These are phyloP conservation scores for Acanthis flammea DNA, from an alignment of 2,797 vertebrate species.

Conservation along the genomic window DNA sequence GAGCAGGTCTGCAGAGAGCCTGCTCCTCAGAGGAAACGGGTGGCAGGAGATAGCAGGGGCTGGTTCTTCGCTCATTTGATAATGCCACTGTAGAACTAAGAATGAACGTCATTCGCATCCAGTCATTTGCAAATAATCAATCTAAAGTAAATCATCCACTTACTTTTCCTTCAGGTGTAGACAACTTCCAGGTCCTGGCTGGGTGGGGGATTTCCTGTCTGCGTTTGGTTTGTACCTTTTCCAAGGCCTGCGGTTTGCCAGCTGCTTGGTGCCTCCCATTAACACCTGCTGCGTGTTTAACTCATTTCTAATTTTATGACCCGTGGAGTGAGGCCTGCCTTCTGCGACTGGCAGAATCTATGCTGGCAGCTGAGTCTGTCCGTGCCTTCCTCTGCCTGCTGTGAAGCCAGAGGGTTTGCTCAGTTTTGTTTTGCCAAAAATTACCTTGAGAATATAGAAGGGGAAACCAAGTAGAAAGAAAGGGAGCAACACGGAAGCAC, in stretches of 20 bases:
- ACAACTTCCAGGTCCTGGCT: constrained; percentile 1
- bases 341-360: constrained; percentile 10
- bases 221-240: constrained; percentile 61
- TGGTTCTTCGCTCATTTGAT: neutral
- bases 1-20: neutral
- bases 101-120: neutral
- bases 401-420: neutral
- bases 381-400: neutral
- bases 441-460: neutral
- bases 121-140: neutral
- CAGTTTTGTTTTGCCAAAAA: neutral
- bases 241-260: constrained; percentile 64
- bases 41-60: neutral
- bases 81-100: neutral
- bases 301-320: constrained; percentile 39
- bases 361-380: neutral
- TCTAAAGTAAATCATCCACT: constrained; percentile 19
- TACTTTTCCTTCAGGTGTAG: neutral
- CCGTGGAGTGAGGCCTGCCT: neutral
- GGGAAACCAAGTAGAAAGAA: neutral
- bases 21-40: neutral
- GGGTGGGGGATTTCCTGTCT: constrained; percentile 70
- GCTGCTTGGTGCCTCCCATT: neutral
- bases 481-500: neutral
- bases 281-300: constrained; percentile 31